phyloP scores from a whole-genome alignment of 2,113 vertebrate species.

The Malurus cyaneus region DNA sequence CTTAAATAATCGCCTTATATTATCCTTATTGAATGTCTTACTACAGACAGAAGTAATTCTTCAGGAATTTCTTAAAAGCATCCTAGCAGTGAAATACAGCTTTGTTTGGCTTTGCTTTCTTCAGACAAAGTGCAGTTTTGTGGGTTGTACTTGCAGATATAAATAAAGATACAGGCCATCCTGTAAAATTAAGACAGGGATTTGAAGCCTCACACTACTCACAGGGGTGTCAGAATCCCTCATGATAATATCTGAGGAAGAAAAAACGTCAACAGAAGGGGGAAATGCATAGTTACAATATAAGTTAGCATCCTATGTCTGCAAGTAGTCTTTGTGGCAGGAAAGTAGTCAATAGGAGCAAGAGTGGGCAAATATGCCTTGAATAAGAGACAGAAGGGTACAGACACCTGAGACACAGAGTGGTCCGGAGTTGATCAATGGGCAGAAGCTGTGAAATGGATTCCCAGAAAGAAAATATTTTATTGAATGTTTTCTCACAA shows the following conservation, averaged over 20 bases:
- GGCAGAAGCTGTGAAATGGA: background rate
- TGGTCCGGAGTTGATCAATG: background rate
- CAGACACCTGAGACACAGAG: background rate
- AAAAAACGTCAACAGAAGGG: background rate
- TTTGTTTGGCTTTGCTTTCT: background rate
- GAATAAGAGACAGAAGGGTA: background rate
- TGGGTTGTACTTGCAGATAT: background rate
- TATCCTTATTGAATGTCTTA: background rate
- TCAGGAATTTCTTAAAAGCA: slow-evolving; percentile 38
- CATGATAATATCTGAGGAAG: background rate
- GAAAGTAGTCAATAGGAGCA: background rate
- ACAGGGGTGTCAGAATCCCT: background rate
- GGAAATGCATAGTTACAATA: background rate
- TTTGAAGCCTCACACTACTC: background rate
- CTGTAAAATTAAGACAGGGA: background rate
- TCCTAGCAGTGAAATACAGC: background rate
- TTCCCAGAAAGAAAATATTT: background rate
- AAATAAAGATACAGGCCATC: background rate
- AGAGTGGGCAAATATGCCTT: background rate
- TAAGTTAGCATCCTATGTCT: background rate
- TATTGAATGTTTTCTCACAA: background rate
- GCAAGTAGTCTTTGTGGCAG: background rate
- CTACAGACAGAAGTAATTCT: background rate
- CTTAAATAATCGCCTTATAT: background rate
- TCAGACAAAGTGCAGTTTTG: background rate